Evolutionary conservation across 2,113 vertebrate genomes (phyloP).

Genomic region (Anhinga anhinga): DNA sequence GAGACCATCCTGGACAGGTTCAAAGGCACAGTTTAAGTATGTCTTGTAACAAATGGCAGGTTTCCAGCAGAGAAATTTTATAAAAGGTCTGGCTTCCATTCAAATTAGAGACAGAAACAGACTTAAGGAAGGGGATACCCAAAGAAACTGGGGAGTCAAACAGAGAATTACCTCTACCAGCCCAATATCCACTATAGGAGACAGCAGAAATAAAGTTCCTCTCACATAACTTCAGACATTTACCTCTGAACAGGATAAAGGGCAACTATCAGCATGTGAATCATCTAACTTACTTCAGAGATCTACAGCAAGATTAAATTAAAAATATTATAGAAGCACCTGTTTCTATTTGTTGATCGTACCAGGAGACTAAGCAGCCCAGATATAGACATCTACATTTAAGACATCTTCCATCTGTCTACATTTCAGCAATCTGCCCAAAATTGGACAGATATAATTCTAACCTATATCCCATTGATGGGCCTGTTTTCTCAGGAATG

Average conservation of each 20-base stretch:
- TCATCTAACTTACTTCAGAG: not conserved
- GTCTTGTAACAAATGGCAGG: not conserved
- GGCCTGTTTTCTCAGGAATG: not conserved
- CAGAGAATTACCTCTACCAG: not conserved
- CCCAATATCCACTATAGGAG: not conserved
- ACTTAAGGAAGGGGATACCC: not conserved
- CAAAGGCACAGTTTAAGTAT: not conserved
- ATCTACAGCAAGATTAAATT: not conserved
- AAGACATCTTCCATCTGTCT: not conserved
- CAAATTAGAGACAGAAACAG: not conserved
- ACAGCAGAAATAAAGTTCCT: not conserved
- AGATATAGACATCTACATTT: not conserved
- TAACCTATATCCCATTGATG: not conserved
- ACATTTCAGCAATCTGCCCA: not conserved
- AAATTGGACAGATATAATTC: not conserved
- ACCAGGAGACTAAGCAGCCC: not conserved
- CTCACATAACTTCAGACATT: not conserved
- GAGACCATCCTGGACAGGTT: not conserved
- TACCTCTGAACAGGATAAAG: not conserved
- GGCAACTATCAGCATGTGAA: not conserved
- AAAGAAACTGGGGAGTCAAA: not conserved
- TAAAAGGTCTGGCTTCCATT: not conserved
- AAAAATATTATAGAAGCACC: not conserved
- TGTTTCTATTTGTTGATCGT: not conserved
- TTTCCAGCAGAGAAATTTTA: not conserved